These are phyloP conservation scores for Synanceia verrucosa DNA, from an alignment of 2,797 vertebrate genomes.

Conservation along the genomic window DNA sequence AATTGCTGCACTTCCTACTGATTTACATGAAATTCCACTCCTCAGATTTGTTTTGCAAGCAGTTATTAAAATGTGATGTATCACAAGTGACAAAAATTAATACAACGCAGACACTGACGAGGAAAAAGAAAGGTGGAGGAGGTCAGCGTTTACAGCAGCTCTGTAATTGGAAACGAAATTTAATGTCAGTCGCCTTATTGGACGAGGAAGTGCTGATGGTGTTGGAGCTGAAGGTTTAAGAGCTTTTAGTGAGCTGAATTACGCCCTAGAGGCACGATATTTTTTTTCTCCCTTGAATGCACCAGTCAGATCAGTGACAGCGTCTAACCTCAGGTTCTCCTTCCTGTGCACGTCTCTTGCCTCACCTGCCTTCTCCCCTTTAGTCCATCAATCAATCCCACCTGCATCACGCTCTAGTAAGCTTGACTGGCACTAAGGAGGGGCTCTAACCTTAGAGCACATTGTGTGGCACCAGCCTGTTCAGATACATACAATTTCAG, in stretches of 20 bases:
- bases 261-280: constrained; percentile 10
- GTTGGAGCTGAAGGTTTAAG: constrained; percentile 35
- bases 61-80: constrained; percentile 7
- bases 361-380: constrained; percentile 44
- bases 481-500: constrained; percentile 11
- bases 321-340: constrained; percentile 50
- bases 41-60: constrained; percentile 32
- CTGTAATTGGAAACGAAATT: constrained; percentile 58
- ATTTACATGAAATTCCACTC: constrained; percentile 33
- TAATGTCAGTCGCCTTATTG: constrained; percentile 36
- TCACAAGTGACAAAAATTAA: constrained; percentile 26
- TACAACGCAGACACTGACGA: neutral
- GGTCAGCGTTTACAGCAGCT: constrained; percentile 43
- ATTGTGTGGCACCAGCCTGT: constrained; percentile 18
- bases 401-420: constrained; percentile 54
- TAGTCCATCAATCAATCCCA: constrained; percentile 63
- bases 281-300: neutral
- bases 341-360: constrained; percentile 22
- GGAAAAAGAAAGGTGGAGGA: constrained; percentile 7
- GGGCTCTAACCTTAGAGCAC: constrained; percentile 22
- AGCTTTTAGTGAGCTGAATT: constrained; percentile 51
- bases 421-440: constrained; percentile 67
- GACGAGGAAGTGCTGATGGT: neutral
- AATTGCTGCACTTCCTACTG: neutral
- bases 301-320: constrained; percentile 51